These are phyloP conservation scores for Xenopus petersii DNA, from an alignment of 2,797 vertebrate species.

Conservation along the genomic window DNA sequence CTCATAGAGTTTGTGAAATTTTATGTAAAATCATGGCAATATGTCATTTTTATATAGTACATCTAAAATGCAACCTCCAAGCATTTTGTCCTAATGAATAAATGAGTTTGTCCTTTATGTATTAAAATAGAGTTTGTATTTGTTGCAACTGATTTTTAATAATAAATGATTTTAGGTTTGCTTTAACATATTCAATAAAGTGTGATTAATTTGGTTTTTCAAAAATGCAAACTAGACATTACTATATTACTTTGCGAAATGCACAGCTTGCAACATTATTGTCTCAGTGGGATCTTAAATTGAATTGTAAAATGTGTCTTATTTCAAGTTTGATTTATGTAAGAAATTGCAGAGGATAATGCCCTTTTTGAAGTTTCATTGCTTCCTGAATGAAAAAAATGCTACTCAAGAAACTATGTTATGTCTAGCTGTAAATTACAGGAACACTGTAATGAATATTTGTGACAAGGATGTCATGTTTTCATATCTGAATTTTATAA, in stretches of 20 bases:
- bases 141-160: slow-evolving; percentile 78
- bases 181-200: slow-evolving; percentile 77
- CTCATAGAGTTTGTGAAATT: too few species aligned
- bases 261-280: slow-evolving; percentile 84
- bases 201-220: slow-evolving; percentile 84
- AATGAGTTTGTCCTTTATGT: slow-evolving; percentile 83
- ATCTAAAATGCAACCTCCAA: slow-evolving; percentile 72
- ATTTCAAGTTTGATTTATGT: slow-evolving; percentile 81
- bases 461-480: slow-evolving; percentile 54
- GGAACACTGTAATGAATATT: slow-evolving; percentile 58
- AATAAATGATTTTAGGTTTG: slow-evolving; percentile 81
- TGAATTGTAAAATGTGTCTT: slow-evolving; percentile 83
- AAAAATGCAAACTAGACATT: slow-evolving; percentile 84
- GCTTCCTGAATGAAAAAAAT: slow-evolving; percentile 64
- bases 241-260: slow-evolving; percentile 80
- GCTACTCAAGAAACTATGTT: slow-evolving; percentile 63
- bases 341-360: slow-evolving; percentile 75
- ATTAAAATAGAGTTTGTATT: slow-evolving; percentile 80
- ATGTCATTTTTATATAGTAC: slow-evolving; percentile 27
- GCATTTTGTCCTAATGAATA: slow-evolving; percentile 79
- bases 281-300: slow-evolving; percentile 83
- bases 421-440: slow-evolving; percentile 62
- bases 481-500: slow-evolving; percentile 61
- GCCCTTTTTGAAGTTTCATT: slow-evolving; percentile 72
- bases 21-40: too few species aligned